Percentiles rank a stretch among this genome's conserved stretches.
Conservation (phyloP, 2,113 vertebrate genomes). For the Octodon degus region DNA sequence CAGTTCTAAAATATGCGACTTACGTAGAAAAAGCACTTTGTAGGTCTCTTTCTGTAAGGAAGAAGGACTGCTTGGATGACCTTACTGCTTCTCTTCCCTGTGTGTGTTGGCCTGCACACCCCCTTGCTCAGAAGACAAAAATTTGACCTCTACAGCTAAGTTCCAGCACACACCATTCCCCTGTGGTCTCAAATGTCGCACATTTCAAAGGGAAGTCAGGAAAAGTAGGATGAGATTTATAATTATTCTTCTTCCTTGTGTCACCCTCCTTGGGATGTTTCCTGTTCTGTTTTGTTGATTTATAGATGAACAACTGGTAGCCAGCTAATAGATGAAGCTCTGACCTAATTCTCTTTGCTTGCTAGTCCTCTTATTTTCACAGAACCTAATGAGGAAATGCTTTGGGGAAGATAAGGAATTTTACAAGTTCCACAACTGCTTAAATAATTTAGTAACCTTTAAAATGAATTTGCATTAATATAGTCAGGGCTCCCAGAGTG, state of each 20-base stretch:
- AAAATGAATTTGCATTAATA: constrained; percentile 77
- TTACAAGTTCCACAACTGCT: constrained; percentile 48
- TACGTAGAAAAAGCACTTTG: neutral
- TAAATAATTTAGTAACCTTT: constrained; percentile 76
- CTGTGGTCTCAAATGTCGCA: neutral
- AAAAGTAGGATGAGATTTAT: neutral
- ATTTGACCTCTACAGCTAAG: neutral
- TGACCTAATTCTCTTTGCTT: constrained; percentile 43
- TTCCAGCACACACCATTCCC: neutral
- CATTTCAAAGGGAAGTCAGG: neutral
- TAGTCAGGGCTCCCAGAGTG: constrained; percentile 61
- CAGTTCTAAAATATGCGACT: neutral
- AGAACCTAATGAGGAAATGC: constrained; percentile 61
- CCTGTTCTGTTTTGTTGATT: neutral
- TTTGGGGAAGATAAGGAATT: constrained; percentile 41
- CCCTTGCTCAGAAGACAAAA: neutral
- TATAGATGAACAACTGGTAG: neutral
- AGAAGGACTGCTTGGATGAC: neutral
- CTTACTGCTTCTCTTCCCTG: neutral
- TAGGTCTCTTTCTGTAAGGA: neutral
- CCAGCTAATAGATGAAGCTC: neutral
- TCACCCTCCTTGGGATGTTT: neutral
- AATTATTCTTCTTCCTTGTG: neutral
- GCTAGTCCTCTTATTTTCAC: constrained; percentile 41
- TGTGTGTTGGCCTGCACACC: fast-evolving